phyloP scores from a whole-genome alignment of 2,113 vertebrate genomes.

The Crotalus viridis region DNA sequence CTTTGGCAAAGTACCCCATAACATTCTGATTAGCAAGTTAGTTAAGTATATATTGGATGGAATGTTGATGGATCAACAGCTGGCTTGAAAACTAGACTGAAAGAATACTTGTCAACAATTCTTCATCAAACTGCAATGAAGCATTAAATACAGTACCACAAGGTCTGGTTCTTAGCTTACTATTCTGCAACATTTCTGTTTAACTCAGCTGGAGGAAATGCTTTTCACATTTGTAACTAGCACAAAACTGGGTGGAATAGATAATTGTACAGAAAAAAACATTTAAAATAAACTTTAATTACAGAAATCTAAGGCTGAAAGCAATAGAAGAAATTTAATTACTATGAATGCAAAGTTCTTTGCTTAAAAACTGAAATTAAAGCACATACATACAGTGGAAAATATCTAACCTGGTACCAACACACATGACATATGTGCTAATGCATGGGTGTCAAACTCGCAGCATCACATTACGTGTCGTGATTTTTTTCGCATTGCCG shows the following conservation, averaged over 20 bases:
- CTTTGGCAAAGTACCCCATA: background rate
- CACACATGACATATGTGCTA: background rate
- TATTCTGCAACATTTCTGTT: background rate
- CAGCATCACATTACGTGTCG: too few species aligned
- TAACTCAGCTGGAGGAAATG: background rate
- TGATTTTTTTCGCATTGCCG: too few species aligned
- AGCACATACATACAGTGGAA: background rate
- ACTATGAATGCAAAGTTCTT: background rate
- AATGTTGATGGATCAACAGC: background rate
- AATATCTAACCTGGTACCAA: background rate
- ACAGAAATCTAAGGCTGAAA: background rate
- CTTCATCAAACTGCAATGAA: background rate
- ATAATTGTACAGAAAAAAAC: background rate
- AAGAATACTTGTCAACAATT: background rate
- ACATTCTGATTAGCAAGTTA: background rate
- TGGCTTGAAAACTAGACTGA: background rate
- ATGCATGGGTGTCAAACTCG: background rate
- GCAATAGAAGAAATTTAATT: background rate
- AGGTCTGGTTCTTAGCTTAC: background rate
- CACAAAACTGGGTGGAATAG: background rate
- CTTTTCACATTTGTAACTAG: background rate
- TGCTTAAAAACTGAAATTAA: background rate
- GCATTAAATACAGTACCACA: background rate
- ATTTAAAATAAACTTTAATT: background rate
- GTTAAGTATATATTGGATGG: background rate